phyloP scores from a whole-genome alignment of 2,888 invertebrate species.

The Tenthredo amoena region DNA sequence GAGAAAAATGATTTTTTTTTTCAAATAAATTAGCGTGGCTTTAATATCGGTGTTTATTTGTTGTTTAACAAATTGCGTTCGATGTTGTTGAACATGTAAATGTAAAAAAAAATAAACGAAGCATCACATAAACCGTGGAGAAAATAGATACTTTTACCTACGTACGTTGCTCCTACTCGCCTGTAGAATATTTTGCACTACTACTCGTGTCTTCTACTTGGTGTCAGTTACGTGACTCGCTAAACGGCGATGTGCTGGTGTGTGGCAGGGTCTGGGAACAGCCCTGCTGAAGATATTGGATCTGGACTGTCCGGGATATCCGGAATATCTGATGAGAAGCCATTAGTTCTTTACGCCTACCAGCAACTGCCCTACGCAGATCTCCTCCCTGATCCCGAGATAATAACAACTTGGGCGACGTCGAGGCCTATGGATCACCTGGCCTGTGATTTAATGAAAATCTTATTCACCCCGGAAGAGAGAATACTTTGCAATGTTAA shows the following conservation, averaged over 20 bases:
- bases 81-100: neutral
- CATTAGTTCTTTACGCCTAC: slow-evolving; percentile 74
- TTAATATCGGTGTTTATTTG: neutral
- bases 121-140: neutral
- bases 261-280: slow-evolving; percentile 73
- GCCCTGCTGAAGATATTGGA: slow-evolving; percentile 73
- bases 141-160: neutral
- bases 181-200: slow-evolving; percentile 33
- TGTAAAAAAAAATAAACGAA: neutral
- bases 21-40: neutral
- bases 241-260: slow-evolving; percentile 63
- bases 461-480: slow-evolving; percentile 77
- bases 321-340: slow-evolving; percentile 72
- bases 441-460: slow-evolving; percentile 78
- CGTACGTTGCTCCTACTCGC: neutral
- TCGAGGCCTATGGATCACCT: slow-evolving; percentile 78
- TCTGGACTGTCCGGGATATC: slow-evolving; percentile 70
- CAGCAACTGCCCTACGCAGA: slow-evolving; percentile 77
- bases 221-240: slow-evolving; percentile 30
- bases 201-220: slow-evolving; percentile 36
- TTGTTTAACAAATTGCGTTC: neutral
- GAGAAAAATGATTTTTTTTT: neutral
- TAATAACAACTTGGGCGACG: slow-evolving; percentile 77
- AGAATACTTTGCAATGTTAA: slow-evolving; percentile 78
- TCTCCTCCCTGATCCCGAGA: slow-evolving; percentile 76